phyloP scores from a whole-genome alignment of 2,797 vertebrate genomes.

The Nyctalus aviator region DNA sequence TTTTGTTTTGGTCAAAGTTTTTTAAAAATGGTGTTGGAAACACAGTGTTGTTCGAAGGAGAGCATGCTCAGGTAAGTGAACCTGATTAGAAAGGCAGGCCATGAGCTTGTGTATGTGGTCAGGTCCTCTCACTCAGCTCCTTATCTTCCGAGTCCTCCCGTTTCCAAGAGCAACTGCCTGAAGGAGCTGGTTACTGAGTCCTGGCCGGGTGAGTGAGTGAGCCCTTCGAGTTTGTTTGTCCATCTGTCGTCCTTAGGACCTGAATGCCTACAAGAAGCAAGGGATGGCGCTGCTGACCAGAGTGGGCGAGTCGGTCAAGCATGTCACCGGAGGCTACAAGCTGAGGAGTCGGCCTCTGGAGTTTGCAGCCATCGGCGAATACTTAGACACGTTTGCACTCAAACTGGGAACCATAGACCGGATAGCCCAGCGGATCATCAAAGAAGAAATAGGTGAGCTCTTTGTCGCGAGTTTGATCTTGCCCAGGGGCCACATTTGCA shows the following conservation, averaged over 20 bases:
- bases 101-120: background rate
- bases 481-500: background rate
- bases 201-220: background rate
- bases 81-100: background rate
- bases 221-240: background rate
- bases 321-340: constrained; percentile 96
- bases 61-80: background rate
- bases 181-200: background rate
- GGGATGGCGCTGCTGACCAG: constrained; percentile 95
- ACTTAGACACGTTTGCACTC: constrained; percentile 95
- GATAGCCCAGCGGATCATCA: constrained; percentile 98
- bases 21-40: background rate
- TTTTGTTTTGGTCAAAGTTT: background rate
- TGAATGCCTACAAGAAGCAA: constrained; percentile 95
- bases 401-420: constrained; percentile 98
- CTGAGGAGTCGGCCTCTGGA: constrained; percentile 94
- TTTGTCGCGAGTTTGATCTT: background rate
- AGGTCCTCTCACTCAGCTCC: background rate
- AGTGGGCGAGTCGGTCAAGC: constrained; percentile 97
- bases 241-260: constrained; percentile 90
- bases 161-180: background rate
- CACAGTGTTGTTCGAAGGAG: background rate
- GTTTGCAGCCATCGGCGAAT: constrained; percentile 95
- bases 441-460: constrained; percentile 95
- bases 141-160: background rate